Evolutionary conservation across 2,113 vertebrate genomes (phyloP).

Genomic region (Zosterops japonicus): DNA sequence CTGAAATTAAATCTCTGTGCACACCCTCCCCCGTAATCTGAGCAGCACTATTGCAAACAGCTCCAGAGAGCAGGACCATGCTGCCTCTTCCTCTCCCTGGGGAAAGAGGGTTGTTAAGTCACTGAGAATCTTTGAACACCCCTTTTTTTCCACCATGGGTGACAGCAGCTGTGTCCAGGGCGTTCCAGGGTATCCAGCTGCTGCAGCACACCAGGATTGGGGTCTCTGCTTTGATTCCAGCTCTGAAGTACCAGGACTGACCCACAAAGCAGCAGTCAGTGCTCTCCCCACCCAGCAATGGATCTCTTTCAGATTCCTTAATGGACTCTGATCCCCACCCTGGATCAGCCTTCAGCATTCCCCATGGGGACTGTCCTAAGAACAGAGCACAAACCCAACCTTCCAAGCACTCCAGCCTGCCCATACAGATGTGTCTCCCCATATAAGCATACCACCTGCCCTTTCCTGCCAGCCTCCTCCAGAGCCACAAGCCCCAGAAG

Average conservation of each 20-base stretch:
- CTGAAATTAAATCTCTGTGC: background rate
- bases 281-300: background rate
- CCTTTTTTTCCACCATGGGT: rapidly evolving
- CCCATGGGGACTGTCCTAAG: background rate
- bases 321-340: rapidly evolving
- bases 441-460: background rate
- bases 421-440: background rate
- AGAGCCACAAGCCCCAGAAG: background rate
- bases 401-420: background rate
- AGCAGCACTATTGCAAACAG: constrained; percentile 3
- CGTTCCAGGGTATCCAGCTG: background rate
- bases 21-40: background rate
- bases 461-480: background rate
- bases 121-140: background rate
- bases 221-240: background rate
- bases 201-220: background rate
- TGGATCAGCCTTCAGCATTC: background rate
- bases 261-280: background rate
- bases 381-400: background rate
- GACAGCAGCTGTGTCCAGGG: background rate
- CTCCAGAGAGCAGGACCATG: background rate
- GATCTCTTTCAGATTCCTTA: background rate
- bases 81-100: background rate
- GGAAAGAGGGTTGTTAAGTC: background rate
- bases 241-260: background rate